Percentiles rank a stretch among this genome's conserved stretches.
These are phyloP conservation scores for Trissolcus brochymenae DNA, from an alignment of 2,888 invertebrate genomes.

Conservation along the genomic window DNA sequence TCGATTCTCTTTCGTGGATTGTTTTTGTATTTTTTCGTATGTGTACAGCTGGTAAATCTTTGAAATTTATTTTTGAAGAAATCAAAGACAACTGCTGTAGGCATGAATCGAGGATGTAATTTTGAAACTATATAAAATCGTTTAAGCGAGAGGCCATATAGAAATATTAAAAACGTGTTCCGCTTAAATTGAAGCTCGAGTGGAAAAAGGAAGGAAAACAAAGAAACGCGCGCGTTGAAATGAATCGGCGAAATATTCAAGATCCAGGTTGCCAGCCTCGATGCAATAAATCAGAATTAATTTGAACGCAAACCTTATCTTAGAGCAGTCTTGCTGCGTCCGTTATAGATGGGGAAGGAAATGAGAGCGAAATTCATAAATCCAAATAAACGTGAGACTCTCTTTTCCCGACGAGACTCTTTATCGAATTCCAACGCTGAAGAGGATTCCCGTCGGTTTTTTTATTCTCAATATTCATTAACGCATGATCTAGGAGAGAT, in stretches of 20 bases:
- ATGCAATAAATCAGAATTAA: conserved; percentile 70
- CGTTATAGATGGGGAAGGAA: conserved; percentile 55
- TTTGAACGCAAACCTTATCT: conserved; percentile 66
- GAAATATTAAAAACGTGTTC: conserved; percentile 29
- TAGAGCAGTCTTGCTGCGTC: conserved; percentile 59
- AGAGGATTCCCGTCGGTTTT: conserved; percentile 52
- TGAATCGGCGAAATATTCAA: conserved; percentile 52
- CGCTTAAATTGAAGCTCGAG: neutral
- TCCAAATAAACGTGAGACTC: conserved; percentile 67
- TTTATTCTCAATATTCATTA: conserved; percentile 57
- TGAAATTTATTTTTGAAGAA: too few relatives aligned
- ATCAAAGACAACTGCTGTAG: too few relatives aligned
- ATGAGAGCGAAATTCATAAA: conserved; percentile 66
- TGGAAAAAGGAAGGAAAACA: neutral
- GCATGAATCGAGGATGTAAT: neutral
- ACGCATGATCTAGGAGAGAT: conserved; percentile 52
- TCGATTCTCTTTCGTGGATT: too few relatives aligned
- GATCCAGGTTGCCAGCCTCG: conserved; percentile 53
- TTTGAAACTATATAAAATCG: neutral
- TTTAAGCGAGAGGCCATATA: neutral
- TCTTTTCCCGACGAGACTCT: conserved; percentile 48
- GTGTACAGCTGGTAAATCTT: too few relatives aligned
- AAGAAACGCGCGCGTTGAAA: conserved; percentile 12
- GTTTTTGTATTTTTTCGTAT: too few relatives aligned
- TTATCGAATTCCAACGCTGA: conserved; percentile 55